phyloP scores from a whole-genome alignment of 2,797 vertebrate species.

The Tapera naevia region DNA sequence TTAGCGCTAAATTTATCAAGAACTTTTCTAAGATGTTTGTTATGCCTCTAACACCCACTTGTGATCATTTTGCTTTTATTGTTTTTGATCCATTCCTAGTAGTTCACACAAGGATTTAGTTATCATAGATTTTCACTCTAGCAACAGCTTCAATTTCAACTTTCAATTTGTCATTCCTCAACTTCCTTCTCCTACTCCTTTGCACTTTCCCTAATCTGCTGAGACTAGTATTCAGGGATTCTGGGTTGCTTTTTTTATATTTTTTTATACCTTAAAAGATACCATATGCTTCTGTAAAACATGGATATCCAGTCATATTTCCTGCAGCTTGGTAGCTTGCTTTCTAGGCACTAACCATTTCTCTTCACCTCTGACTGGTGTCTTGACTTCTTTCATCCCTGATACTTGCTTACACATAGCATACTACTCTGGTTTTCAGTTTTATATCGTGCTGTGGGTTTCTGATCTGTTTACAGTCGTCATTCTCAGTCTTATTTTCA shows the following conservation, averaged over 20 bases:
- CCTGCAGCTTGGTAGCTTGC: neutral
- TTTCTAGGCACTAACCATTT: neutral
- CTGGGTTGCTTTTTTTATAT: accelerated
- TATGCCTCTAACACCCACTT: neutral
- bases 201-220: neutral
- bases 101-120: neutral
- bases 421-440: neutral
- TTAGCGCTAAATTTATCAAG: neutral
- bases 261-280: neutral
- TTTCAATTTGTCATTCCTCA: neutral
- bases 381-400: neutral
- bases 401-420: neutral
- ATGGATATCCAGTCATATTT: neutral
- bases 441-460: neutral
- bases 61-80: neutral
- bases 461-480: neutral
- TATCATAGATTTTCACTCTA: neutral
- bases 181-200: neutral
- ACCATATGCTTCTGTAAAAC: neutral
- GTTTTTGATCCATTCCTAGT: neutral
- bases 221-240: neutral
- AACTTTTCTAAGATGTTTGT: neutral
- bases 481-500: neutral
- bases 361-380: neutral
- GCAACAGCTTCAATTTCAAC: neutral